Conservation (phyloP, 2,113 vertebrate species). For the Camarhynchus parvulus region DNA sequence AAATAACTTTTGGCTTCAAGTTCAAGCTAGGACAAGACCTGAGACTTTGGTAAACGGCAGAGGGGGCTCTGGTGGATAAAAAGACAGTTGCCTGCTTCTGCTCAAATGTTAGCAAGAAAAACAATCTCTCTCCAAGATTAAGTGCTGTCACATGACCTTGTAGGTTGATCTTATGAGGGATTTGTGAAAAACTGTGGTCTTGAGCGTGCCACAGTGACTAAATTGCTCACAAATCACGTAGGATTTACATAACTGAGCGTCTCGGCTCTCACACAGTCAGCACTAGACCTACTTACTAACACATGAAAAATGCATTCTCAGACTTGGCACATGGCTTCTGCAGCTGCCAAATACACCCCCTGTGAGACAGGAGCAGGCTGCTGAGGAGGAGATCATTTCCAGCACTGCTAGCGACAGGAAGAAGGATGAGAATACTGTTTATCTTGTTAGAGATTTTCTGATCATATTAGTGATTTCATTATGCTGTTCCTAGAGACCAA, state of each 20-base stretch:
- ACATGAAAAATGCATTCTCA: conserved; percentile 48
- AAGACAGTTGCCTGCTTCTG: not conserved
- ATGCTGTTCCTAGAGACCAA: conserved; percentile 41
- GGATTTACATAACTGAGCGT: not conserved
- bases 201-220: not conserved
- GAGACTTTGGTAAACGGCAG: not conserved
- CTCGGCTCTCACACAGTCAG: not conserved
- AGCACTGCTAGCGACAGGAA: conserved; percentile 34
- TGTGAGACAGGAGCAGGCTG: conserved; percentile 29
- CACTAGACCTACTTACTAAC: not conserved
- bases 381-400: conserved; percentile 28
- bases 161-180: not conserved
- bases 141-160: not conserved
- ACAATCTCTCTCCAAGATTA: not conserved
- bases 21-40: not conserved
- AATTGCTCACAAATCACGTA: conserved; percentile 4
- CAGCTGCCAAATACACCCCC: conserved; percentile 38
- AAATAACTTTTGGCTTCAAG: not conserved
- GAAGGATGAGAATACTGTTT: conserved; percentile 53
- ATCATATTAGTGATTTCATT: conserved; percentile 59
- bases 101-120: not conserved
- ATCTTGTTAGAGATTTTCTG: conserved; percentile 57
- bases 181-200: not conserved
- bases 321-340: not conserved
- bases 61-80: not conserved